Conservation (phyloP, 2,113 vertebrate species). For the Atherinomorus stipes region DNA sequence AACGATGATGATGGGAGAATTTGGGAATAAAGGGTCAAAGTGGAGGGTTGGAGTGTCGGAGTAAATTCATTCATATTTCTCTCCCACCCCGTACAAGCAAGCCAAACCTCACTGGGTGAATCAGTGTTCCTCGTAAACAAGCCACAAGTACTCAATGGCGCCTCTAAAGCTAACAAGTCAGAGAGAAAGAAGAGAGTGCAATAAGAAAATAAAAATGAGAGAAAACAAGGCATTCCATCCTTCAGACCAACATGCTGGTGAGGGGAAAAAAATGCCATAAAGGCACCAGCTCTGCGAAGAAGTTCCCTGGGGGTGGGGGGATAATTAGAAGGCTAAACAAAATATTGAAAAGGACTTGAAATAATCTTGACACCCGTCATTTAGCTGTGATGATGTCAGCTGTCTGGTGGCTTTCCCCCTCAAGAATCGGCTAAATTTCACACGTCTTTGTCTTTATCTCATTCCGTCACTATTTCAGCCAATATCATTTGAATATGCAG, state of each 20-base stretch:
- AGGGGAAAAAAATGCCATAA: slow-evolving; percentile 17
- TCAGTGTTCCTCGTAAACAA: slow-evolving; percentile 80
- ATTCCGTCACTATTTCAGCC: neutral
- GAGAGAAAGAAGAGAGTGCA: slow-evolving; percentile 42
- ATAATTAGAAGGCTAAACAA: neutral
- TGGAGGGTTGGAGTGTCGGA: slow-evolving; percentile 49
- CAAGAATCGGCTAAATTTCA: neutral
- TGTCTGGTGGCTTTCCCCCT: neutral
- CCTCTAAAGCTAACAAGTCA: slow-evolving; percentile 60
- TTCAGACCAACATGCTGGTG: neutral
- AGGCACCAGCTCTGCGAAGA: slow-evolving; percentile 6
- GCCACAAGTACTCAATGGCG: slow-evolving; percentile 79
- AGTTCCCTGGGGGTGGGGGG: neutral
- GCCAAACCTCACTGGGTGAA: slow-evolving; percentile 79
- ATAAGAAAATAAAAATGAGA: slow-evolving; percentile 45
- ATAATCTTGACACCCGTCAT: neutral
- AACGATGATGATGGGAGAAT: slow-evolving; percentile 62
- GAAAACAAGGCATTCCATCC: too few relatives aligned
- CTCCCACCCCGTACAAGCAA: slow-evolving; percentile 25
- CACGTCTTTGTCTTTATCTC: neutral
- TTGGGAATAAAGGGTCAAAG: slow-evolving; percentile 55
- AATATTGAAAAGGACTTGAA: neutral
- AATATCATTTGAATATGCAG: neutral
- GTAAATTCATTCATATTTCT: slow-evolving; percentile 78
- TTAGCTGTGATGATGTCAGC: neutral